Conservation (phyloP, 2,113 vertebrate genomes). For the Caracal caracal region DNA sequence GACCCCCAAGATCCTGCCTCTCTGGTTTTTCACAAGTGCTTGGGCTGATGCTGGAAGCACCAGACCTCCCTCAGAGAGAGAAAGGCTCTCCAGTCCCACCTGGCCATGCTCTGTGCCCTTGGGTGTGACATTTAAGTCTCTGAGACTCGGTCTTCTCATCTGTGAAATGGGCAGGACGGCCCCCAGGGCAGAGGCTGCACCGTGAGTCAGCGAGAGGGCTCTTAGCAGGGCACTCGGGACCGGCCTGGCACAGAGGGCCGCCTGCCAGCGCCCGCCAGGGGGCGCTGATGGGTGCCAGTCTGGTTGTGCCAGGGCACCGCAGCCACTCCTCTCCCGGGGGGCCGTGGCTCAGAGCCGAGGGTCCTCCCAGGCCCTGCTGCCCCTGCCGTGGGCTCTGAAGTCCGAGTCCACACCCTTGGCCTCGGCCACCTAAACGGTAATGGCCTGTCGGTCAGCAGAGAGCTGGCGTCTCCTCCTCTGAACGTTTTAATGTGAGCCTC, state of each 20-base stretch:
- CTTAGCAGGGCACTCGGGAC: too few species aligned
- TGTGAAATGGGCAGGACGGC: too few species aligned
- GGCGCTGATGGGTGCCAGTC: not conserved
- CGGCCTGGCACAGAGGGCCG: too few species aligned
- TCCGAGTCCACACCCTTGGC: not conserved
- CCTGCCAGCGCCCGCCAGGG: not conserved
- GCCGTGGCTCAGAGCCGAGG: not conserved
- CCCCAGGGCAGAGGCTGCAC: not conserved
- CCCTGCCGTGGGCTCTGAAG: accelerated
- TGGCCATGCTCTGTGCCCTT: not conserved
- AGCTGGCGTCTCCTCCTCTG: accelerated
- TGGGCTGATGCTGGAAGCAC: not conserved
- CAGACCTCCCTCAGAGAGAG: not conserved
- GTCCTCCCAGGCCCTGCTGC: not conserved
- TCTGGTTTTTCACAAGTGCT: not conserved
- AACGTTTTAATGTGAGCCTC: accelerated
- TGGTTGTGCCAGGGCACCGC: accelerated
- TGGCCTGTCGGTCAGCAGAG: accelerated
- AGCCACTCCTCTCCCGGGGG: not conserved
- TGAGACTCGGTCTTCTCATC: not conserved
- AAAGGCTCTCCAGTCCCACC: not conserved
- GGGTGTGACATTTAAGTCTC: not conserved
- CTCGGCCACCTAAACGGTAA: accelerated
- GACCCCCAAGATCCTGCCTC: not conserved
- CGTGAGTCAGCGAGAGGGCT: not conserved